Percentiles rank a stretch among this genome's conserved stretches.
Conservation (phyloP, 1,140 invertebrate species). For the Drosophila equinoxialis region DNA sequence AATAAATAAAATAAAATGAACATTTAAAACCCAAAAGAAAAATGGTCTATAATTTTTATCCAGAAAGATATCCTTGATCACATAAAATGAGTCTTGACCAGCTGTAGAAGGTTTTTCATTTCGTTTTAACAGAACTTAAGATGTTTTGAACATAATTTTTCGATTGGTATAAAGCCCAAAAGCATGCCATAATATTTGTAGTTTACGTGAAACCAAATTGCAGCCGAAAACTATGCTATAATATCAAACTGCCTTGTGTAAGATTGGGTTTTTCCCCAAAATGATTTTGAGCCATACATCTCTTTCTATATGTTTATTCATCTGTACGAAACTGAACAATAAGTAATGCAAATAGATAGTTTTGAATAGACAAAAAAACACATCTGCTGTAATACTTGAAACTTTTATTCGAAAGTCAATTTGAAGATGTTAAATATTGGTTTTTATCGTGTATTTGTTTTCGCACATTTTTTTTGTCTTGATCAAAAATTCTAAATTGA, state of each 20-base stretch:
- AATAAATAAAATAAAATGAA: slow-evolving; percentile 2
- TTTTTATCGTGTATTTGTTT: neutral
- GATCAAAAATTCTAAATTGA: neutral
- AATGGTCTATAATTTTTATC: neutral
- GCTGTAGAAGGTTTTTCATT: no score
- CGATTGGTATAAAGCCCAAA: neutral
- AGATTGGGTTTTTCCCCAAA: neutral
- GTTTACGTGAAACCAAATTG: neutral
- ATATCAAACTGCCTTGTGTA: neutral
- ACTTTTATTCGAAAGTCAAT: neutral
- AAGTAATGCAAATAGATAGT: neutral
- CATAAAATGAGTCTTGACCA: no score
- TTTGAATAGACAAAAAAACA: neutral
- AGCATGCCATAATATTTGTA: neutral
- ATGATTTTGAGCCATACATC: neutral
- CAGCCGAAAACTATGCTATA: neutral
- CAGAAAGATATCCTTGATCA: no score
- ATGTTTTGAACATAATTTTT: neutral
- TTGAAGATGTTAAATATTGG: slow-evolving; percentile 3
- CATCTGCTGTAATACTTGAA: slow-evolving; percentile 7
- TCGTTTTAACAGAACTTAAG: no score
- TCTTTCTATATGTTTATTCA: neutral
- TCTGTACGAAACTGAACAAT: neutral
- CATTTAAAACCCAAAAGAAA: neutral
- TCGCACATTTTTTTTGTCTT: neutral